These are phyloP conservation scores for Crocodylus rhombifer DNA, from an alignment of 2,797 vertebrate species.

Conservation along the genomic window DNA sequence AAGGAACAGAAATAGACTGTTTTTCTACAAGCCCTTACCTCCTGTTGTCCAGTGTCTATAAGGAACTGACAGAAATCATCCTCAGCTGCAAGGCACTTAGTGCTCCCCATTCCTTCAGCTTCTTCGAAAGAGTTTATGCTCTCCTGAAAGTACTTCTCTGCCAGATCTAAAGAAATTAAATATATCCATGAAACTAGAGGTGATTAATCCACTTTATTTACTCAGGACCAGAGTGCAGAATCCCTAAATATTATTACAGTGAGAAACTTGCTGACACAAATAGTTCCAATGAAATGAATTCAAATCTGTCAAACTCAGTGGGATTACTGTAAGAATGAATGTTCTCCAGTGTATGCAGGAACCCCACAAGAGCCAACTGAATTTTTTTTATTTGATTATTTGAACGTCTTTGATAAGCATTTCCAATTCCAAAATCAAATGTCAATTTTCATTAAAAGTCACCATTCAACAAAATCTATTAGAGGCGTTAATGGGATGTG, in stretches of 20 bases:
- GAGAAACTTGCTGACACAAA: not conserved
- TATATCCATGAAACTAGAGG: not conserved
- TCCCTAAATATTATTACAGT: not conserved
- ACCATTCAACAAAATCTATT: not conserved
- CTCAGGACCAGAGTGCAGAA: not conserved
- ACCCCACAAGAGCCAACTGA: not conserved
- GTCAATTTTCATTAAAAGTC: not conserved
- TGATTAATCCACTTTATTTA: not conserved
- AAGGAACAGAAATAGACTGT: not conserved
- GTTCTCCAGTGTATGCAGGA: not conserved
- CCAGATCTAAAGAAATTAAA: conserved; percentile 63
- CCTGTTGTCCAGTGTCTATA: conserved; percentile 77
- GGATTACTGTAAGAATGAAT: not conserved
- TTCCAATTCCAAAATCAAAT: not conserved
- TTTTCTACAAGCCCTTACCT: conserved; percentile 56
- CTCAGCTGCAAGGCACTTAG: conserved; percentile 77
- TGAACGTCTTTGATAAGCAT: too few species aligned
- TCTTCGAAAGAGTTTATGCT: conserved; percentile 78
- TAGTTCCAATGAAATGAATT: not conserved
- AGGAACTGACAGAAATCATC: conserved; percentile 84
- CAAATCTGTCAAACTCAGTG: not conserved
- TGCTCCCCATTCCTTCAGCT: conserved; percentile 63
- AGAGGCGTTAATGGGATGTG: not conserved
- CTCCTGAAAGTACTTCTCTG: conserved; percentile 81
- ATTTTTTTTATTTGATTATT: not conserved